Evolutionary conservation across 2,888 invertebrate genomes (phyloP).

Genomic region (Dascillus cervinus): DNA sequence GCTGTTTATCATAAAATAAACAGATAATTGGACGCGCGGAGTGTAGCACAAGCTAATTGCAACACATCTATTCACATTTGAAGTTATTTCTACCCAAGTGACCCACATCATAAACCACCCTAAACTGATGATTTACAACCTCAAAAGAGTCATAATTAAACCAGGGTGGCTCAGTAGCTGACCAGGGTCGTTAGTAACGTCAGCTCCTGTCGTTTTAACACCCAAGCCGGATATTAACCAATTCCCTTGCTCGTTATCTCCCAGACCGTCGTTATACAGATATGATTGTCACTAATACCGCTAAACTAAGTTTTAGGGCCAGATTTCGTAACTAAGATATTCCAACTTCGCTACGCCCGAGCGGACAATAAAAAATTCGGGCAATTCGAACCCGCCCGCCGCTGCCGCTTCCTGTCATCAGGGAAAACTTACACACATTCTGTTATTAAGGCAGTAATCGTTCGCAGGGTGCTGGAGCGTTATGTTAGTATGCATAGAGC

Average conservation of each 20-base stretch:
- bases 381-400: too few species aligned
- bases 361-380: too few species aligned
- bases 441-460: conserved; percentile 27
- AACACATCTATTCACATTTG: too few species aligned
- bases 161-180: conserved; percentile 21
- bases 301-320: conserved; percentile 17
- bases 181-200: conserved; percentile 26
- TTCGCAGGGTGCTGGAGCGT: conserved; percentile 25
- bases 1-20: too few species aligned
- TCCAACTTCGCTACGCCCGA: too few species aligned
- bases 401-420: background rate
- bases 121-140: conserved; percentile 31
- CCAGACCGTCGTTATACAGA: conserved; percentile 19
- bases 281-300: conserved; percentile 17
- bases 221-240: conserved; percentile 34
- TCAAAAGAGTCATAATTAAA: conserved; percentile 31
- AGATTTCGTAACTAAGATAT: too few species aligned
- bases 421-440: too few species aligned
- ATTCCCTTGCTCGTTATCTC: conserved; percentile 28
- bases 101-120: conserved; percentile 27
- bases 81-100: conserved; percentile 13
- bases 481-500: conserved; percentile 20
- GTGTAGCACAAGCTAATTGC: too few species aligned
- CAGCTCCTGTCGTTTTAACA: conserved; percentile 30
- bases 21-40: too few species aligned